Base-by-base conservation (phyloP, 2,888 invertebrate species). In the Amblyteles armatorius region DNA sequence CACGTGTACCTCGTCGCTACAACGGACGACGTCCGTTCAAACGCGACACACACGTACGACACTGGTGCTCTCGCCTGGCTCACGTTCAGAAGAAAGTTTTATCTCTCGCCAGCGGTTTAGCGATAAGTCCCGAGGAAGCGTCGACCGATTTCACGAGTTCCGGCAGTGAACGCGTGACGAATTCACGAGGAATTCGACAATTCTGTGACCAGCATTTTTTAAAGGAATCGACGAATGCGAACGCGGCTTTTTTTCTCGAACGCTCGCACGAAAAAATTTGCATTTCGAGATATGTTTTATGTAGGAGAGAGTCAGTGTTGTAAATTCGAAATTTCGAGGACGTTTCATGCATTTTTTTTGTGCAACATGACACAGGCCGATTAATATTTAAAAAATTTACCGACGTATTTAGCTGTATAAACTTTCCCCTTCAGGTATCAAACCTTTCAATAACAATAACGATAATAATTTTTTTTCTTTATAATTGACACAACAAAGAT, bases 191-290 rank as follows among this genome's bases (percentile, higher is more conserved):
- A 76, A 77, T 78, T 63, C 78, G 81, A 88, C 85, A 88, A 88
- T 82, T 81, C 88, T 85, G 80, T 88, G 65, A 88, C 88, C 76
- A 82, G 76, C 69, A 22, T 11, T 82, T 79, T 44, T 48, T 52
- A 7, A 5, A 65, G 22, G 63, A 63, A 63, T 26, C 16, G 7
- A n/a, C 44, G 7, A 33, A 63, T n/a, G 29, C 60, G 11, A 6
- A 44, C 33, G 7, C 22, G 50, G 50, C 44, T 11, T 26, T 63
- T 60, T 73, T 68, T 57, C 74, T 81, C 6, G 16, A 33, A 16
- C n/a, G 26, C 16, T 63, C 16, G 16, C n/a, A 6, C 63, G 5
- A 16, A 7, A 5, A 4, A 7, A 4, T 55, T 7, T 29, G 7
- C 11, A 63, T 11, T 29, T 33, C 33, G 29, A 4, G 29, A 33